Percentiles rank a stretch among this genome's conserved stretches.
Evolutionary conservation across 2,888 invertebrate genomes (phyloP).

Genomic region (Hirudinaria manillensis): DNA sequence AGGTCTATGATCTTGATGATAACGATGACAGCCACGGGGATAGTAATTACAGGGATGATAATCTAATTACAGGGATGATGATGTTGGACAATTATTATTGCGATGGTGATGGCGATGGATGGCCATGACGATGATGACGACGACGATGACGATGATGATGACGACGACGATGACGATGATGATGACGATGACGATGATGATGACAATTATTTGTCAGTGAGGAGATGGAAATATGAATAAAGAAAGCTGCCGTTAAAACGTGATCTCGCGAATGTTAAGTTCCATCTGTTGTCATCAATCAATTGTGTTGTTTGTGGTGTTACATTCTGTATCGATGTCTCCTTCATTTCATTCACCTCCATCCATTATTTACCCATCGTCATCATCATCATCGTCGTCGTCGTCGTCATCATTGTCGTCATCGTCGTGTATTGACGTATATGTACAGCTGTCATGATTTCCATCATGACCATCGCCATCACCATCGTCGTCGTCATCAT

Average conservation of each 20-base stretch:
- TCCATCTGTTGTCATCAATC: no score
- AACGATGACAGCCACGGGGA: constrained; percentile 21
- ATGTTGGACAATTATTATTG: constrained; percentile 5
- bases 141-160: constrained; percentile 30
- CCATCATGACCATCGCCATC: constrained; percentile 11
- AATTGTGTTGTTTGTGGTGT: no score
- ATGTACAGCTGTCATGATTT: neutral
- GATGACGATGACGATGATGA: constrained; percentile 28
- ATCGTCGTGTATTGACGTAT: neutral
- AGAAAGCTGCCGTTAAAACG: no score
- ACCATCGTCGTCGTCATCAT: constrained; percentile 22
- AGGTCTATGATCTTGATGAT: constrained; percentile 23
- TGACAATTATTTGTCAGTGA: constrained; percentile 4
- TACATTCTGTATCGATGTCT: no score
- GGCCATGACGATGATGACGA: constrained; percentile 29
- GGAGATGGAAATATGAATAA: no score
- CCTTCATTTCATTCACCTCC: no score
- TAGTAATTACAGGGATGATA: constrained; percentile 24
- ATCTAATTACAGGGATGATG: constrained; percentile 18
- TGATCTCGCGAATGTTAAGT: no score
- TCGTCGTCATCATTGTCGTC: neutral
- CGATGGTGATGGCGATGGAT: constrained; percentile 15
- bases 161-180: constrained; percentile 31
- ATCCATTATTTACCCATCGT: neutral
- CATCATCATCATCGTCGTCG: neutral